These are phyloP conservation scores for Engystomops pustulosus DNA, from an alignment of 2,113 vertebrate species.

Conservation along the genomic window DNA sequence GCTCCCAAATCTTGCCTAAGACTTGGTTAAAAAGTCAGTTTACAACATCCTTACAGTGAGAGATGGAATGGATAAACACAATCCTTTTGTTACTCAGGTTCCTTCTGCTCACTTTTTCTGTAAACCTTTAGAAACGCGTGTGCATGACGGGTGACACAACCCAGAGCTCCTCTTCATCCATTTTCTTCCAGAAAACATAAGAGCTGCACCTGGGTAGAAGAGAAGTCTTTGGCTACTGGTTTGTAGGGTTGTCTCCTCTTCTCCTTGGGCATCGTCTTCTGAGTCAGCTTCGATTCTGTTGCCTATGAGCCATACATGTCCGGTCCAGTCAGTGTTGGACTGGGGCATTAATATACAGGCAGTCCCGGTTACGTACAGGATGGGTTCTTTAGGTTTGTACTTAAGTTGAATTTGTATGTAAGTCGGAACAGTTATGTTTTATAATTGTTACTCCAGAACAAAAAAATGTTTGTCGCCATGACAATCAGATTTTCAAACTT, in stretches of 20 bases:
- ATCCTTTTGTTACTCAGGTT: constrained; percentile 84
- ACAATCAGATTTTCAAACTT: too few species aligned
- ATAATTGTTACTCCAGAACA: too few species aligned
- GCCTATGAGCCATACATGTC: too few species aligned
- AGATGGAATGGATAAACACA: constrained; percentile 83
- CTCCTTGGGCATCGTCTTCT: background rate
- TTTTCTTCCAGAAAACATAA: constrained; percentile 71
- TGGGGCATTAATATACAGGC: too few species aligned
- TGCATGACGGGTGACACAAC: constrained; percentile 81
- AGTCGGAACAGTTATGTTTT: too few species aligned
- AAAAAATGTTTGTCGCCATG: too few species aligned
- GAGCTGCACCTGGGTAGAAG: constrained; percentile 59
- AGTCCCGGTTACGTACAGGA: too few species aligned
- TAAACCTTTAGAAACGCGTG: constrained; percentile 88
- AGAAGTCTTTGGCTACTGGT: background rate
- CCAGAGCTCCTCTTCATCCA: constrained; percentile 74
- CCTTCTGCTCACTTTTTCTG: constrained; percentile 85
- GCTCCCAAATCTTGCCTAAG: constrained; percentile 95
- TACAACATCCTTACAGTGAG: constrained; percentile 90
- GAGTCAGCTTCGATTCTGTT: too few species aligned
- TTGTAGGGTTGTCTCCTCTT: background rate
- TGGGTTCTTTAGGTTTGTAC: too few species aligned
- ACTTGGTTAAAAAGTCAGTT: constrained; percentile 94
- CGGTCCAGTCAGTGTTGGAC: too few species aligned
- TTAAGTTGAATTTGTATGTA: too few species aligned